Base-by-base conservation (phyloP, 2,797 vertebrate species). In the Xerus rutilus region DNA sequence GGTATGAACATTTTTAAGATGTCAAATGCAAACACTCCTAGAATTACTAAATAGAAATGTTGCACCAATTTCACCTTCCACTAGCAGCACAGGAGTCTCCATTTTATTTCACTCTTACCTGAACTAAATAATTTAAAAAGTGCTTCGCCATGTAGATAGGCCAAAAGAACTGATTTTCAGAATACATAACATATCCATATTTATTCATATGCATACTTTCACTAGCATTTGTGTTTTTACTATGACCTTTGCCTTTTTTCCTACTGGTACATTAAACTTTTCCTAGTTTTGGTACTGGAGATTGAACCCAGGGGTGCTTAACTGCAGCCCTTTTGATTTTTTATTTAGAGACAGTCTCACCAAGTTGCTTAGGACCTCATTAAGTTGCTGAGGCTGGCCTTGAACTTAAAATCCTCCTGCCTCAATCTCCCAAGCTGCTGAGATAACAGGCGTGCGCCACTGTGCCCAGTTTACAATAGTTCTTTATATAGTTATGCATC, bases 1-100 rank as follows among this genome's bases (percentile, higher is more conserved):
- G 10, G 23, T 57, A 69, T 43, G 21, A 87, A 90, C 21, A 92
- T 74, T 64, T 74, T 89, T 59, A 94, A 88, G 12, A 93, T 54
- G 76, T 39, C n/a, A 70, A 64, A 85, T 14, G 62, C 1, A 17
- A 86, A 76, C 32, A 64, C 57, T 47, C 45, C 35, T 78, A 23
- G 57, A 89, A 69, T n/a, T 82, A 18, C 12, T 65, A 52, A 57
- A 14, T 21, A 5, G 57, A 85, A 89, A 59, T 49, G 7, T 57
- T 57, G 59, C 10, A 43, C 52, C 72, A 70, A 12, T 20, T 81
- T 91, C 17, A 49, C 1, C 35, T 47, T 52, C 77, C 15, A 25
- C 25, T 25, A 59, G 49, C 1, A 12, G 35, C 25, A 23, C 0
- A 35, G 39, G 57, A 17, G 18, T 18, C 52, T 6, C 12, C 7